These are phyloP conservation scores for Strigamia transsilvanica DNA, from an alignment of 2,888 invertebrate species.

Conservation along the genomic window DNA sequence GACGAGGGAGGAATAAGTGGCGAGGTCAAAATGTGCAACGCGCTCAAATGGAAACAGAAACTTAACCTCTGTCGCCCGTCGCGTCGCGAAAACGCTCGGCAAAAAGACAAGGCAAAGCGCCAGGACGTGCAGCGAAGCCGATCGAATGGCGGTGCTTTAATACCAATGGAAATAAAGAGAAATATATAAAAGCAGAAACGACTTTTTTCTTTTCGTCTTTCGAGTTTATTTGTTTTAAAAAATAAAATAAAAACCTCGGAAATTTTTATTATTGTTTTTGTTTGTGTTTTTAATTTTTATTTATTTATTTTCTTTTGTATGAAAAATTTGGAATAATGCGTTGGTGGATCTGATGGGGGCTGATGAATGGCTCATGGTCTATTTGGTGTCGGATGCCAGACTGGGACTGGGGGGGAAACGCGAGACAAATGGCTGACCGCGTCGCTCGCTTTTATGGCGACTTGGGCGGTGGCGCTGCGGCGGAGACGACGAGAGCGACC, in stretches of 20 bases:
- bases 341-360: constrained; percentile 38
- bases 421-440: constrained; percentile 38
- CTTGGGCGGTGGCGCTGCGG: constrained; percentile 35
- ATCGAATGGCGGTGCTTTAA: constrained; percentile 44
- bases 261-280: neutral
- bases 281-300: neutral
- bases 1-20: constrained; percentile 15
- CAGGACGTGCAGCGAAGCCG: constrained; percentile 18
- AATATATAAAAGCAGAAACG: neutral
- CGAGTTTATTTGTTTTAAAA: neutral
- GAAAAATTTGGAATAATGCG: neutral
- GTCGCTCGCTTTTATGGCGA: constrained; percentile 38
- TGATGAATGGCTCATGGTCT: constrained; percentile 38
- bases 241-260: too few species aligned
- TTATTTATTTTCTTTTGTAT: neutral
- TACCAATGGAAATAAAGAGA: neutral
- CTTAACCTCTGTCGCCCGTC: constrained; percentile 40
- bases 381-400: constrained; percentile 35
- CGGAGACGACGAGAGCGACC: constrained; percentile 23
- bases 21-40: constrained; percentile 44
- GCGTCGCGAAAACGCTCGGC: constrained; percentile 12
- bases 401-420: constrained; percentile 31
- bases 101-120: constrained; percentile 7
- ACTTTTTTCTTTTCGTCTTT: neutral
- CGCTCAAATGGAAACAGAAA: constrained; percentile 44